Percentiles rank a stretch among this genome's conserved stretches.
phyloP scores from a whole-genome alignment of 2,888 invertebrate genomes.

The Drosophila cognata region DNA sequence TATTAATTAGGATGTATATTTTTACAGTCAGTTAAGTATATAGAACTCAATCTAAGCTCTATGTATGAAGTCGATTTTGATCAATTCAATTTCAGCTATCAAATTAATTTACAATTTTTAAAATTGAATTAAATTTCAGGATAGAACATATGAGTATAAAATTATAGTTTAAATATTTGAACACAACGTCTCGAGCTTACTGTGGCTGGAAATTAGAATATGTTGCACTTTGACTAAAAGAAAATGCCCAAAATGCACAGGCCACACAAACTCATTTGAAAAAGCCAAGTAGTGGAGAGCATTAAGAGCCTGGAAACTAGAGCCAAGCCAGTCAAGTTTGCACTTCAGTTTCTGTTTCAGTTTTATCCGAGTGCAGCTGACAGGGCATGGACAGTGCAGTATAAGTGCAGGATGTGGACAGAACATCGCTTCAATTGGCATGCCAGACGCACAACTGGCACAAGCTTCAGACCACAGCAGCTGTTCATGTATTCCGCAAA shows the following conservation, averaged over 20 bases:
- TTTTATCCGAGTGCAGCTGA: constrained; percentile 68
- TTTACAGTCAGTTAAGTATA: not conserved
- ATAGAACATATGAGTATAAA: too few relatives aligned
- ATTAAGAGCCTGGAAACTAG: constrained; percentile 9
- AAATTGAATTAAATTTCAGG: too few relatives aligned
- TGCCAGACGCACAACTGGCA: constrained; percentile 42
- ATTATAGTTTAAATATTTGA: not conserved
- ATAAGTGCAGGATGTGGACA: constrained; percentile 39
- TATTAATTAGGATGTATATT: not conserved
- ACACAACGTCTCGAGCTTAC: not conserved
- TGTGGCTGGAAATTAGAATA: not conserved
- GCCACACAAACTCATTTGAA: constrained; percentile 11
- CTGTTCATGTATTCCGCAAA: constrained; percentile 19
- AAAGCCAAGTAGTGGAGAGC: not conserved
- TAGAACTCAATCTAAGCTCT: not conserved
- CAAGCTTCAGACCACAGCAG: constrained; percentile 22
- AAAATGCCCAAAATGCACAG: not conserved
- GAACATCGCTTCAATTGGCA: constrained; percentile 56
- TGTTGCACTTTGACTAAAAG: not conserved
- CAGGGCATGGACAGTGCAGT: constrained; percentile 57
- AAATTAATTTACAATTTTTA: not conserved
- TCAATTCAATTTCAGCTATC: not conserved
- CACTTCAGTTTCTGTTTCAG: constrained; percentile 65
- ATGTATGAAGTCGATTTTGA: not conserved
- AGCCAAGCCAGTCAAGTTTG: constrained; percentile 45